Evolutionary conservation across 2,888 invertebrate species (phyloP).

Genomic region (Ischnura elegans): DNA sequence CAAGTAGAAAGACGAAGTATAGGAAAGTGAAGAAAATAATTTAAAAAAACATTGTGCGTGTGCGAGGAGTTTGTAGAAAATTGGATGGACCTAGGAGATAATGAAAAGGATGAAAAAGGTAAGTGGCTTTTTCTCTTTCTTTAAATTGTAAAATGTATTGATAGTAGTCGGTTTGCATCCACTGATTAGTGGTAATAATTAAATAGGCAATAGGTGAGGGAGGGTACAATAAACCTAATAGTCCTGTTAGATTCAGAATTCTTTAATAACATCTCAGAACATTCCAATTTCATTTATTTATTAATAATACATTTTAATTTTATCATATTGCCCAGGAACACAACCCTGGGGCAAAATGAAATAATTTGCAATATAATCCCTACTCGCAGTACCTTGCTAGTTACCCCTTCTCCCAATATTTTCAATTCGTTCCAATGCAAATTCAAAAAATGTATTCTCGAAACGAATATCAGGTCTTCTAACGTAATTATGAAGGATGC

Average conservation of each 20-base stretch:
- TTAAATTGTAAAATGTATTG: not conserved
- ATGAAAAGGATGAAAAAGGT: not conserved
- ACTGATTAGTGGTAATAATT: not conserved
- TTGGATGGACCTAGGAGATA: not conserved
- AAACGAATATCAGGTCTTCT: not conserved
- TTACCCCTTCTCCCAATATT: not conserved
- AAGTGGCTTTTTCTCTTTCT: not conserved
- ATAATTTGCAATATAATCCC: not conserved
- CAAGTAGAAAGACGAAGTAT: no score
- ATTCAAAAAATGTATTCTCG: constrained; percentile 9
- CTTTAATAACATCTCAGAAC: not conserved
- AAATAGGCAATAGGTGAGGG: not conserved
- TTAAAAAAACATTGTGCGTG: not conserved
- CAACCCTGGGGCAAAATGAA: not conserved
- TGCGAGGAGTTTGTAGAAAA: not conserved
- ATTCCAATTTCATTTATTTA: not conserved
- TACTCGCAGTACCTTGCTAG: not conserved
- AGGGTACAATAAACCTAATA: not conserved
- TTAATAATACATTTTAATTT: not conserved
- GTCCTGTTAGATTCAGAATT: not conserved
- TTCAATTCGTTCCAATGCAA: not conserved
- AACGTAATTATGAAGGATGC: not conserved
- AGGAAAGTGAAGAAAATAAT: not conserved
- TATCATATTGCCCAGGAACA: not conserved
- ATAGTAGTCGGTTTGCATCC: not conserved